Evolutionary conservation across 2,888 invertebrate species (phyloP), one percentile per base, ranked within the genome.

Genomic region (Drosophila robusta): DNA sequence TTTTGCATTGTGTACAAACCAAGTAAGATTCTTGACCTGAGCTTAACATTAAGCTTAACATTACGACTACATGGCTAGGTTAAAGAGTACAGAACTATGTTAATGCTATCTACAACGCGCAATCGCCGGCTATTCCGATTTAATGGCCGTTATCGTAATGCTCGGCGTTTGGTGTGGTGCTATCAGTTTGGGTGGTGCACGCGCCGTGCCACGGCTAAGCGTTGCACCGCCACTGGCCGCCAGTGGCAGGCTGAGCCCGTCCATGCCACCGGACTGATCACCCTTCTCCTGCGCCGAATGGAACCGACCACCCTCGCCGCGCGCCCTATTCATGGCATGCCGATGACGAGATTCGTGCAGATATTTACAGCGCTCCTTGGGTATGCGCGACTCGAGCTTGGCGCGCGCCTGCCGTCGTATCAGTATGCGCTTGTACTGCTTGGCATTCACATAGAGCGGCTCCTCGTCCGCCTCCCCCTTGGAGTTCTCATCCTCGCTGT

Each of bases 311-410:
- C 99, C 99, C 93, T 98, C 98, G 0, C 99, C 99, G 57, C 99
- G 95, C 89, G 98, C 96, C 89, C 99, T 94, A 92, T 99, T 99
- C 98, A 99, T 98, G 0, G 99, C 99, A 91, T 99, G 99, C 71
- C 97, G 94, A 92, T 99, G 99, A 45, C 99, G 94, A 0, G 99
- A 99, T 92, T 99, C 99, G 89, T 99, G 99, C n/a, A 99, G 94
- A 91, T 99, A 99, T 96, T 98, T 99, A 78, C 97, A 97, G 91
- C 99, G 94, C 91, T 98, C 97, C 93, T 99, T 99, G 3, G 99
- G 98, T 91, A 99, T 99, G 92, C 98, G 96, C 2, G 98, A 97
- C 93, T 99, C 99, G 45, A 99, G 93, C 92, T 97, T 98, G 3
- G 99, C 99, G 52, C 99, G 93, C 0, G 99, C 99, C 85, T 98